These are phyloP conservation scores for Protobothrops mucrosquamatus DNA, from an alignment of 2,113 vertebrate genomes.

Conservation along the genomic window DNA sequence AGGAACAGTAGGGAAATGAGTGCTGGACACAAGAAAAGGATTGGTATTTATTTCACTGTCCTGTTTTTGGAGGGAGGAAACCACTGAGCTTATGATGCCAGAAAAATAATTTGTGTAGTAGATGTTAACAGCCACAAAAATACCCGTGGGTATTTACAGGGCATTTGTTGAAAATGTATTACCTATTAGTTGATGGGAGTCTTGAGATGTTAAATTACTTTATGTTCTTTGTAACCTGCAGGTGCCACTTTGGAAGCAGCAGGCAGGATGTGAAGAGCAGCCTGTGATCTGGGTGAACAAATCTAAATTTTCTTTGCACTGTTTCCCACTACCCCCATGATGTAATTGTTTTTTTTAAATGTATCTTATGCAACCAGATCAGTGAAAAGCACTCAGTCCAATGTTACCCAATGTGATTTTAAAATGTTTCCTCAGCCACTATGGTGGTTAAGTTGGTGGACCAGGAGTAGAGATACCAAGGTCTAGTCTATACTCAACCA, in stretches of 20 bases:
- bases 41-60: not conserved
- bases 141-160: not conserved
- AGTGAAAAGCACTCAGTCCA: not conserved
- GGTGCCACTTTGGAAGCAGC: slow-evolving; percentile 94
- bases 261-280: slow-evolving; percentile 72
- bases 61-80: not conserved
- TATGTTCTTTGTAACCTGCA: slow-evolving; percentile 56
- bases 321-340: not conserved
- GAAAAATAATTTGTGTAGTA: not conserved
- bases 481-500: not conserved
- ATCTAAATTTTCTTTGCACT: not conserved
- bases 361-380: not conserved
- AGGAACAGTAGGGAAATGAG: not conserved
- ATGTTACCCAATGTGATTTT: not conserved
- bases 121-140: not conserved
- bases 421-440: not conserved
- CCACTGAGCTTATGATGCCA: not conserved
- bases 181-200: not conserved
- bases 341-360: not conserved
- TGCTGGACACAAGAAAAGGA: not conserved
- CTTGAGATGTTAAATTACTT: slow-evolving; percentile 8
- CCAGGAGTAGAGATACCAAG: not conserved
- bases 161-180: not conserved
- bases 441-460: not conserved
- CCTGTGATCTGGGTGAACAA: slow-evolving; percentile 91